Evolutionary conservation across 2,888 invertebrate genomes (phyloP), one percentile per base, ranked within the genome.

Genomic region (Phortica okadai): DNA sequence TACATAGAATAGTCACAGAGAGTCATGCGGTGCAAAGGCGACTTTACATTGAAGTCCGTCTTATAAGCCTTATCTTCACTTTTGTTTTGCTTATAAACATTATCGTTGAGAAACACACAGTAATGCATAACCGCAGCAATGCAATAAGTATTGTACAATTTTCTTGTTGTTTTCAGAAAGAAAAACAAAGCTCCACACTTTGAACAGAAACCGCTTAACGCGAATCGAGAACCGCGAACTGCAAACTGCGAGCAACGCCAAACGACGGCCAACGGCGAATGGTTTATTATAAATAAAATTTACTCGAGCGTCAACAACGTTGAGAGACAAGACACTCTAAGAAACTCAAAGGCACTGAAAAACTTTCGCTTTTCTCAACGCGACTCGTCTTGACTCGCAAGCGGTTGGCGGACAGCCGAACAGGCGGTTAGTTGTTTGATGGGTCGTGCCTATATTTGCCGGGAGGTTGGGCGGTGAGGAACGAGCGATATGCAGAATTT

Each of bases 201-300:
- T 14, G 10, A 50, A 50, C 50, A 11, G 2, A 50, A 50, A 50
- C 14, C 50, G 50, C 50, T 14, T 8, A 70, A 58, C 59, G 74
- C 74, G 69, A 16, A 69, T 69, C 70, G 56, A 58, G 41, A 70
- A 42, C 41, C 62, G 42, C 41, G 14, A 8, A 45, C 45, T 10
- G 45, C 10, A 6, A 50, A 50, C 50, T 50, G 50, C 33, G 14
- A 42, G 45, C 44, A 42, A 56, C 58, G 74, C 56, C 74, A 56
- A 74, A 33, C 74, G 14, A 66, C 50, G 85, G 88, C 82, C 81
- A 83, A 86, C 88, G 81, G 83, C 82, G 88, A 84, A 82, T 82
- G 89, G 87, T 85, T 84, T 89, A 82, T 86, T 88, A 88, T 85
- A 88, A 88, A 87, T 88, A 88, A 89, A 86, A 81, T 74, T 73